Conservation (phyloP, 2,888 invertebrate species). For the Eristalis intricaria region DNA sequence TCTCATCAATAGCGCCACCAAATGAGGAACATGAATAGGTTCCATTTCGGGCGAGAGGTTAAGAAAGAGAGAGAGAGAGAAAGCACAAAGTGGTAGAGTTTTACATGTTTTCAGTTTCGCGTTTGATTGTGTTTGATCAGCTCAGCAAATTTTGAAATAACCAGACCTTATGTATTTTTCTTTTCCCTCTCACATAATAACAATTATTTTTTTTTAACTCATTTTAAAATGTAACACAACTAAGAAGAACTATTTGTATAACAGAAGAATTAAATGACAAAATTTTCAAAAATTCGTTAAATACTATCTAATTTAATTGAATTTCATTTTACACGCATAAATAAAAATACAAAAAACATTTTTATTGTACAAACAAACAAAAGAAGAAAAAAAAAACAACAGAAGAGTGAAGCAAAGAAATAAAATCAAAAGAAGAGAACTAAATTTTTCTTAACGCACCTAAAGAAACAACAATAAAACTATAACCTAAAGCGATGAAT, state of each 20-base stretch:
- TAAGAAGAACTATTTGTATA: slow-evolving; percentile 13
- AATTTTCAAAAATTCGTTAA: slow-evolving; percentile 14
- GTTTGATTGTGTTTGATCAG: slow-evolving; percentile 67
- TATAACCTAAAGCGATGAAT: slow-evolving; percentile 13
- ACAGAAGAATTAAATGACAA: slow-evolving; percentile 22
- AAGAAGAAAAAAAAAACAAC: not conserved
- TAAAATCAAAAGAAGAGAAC: slow-evolving; percentile 35
- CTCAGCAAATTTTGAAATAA: slow-evolving; percentile 45
- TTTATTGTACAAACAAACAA: slow-evolving; percentile 34
- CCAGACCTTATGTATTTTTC: slow-evolving; percentile 51
- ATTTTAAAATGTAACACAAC: slow-evolving; percentile 12
- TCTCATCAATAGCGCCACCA: slow-evolving; percentile 12
- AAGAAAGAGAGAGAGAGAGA: slow-evolving; percentile 26
- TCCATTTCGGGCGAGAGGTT: slow-evolving; percentile 4
- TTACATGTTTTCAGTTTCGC: slow-evolving; percentile 49
- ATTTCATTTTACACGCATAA: slow-evolving; percentile 67
- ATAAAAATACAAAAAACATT: slow-evolving; percentile 1
- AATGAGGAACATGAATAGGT: not conserved
- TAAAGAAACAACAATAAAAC: slow-evolving; percentile 34
- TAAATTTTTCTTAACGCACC: slow-evolving; percentile 37
- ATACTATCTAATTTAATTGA: slow-evolving; percentile 21
- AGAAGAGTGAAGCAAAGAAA: not conserved
- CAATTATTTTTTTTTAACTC: slow-evolving; percentile 2
- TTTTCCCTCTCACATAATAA: not conserved
- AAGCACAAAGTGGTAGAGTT: slow-evolving; percentile 68